phyloP scores from a whole-genome alignment of 2,888 invertebrate genomes.

The Protodeltote pygarga region DNA sequence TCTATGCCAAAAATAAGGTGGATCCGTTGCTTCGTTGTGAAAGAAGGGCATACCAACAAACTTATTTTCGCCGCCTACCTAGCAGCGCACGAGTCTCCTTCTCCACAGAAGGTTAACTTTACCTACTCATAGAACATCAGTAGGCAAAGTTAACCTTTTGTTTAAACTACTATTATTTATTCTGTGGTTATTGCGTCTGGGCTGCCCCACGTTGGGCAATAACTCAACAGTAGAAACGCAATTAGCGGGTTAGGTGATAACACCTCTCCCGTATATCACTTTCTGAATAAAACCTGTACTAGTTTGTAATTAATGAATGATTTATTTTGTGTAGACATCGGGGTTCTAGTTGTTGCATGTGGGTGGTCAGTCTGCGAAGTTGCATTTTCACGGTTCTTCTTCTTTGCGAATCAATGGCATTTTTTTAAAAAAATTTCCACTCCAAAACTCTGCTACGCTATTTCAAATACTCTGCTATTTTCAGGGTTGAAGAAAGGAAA shows the following conservation, averaged over 20 bases:
- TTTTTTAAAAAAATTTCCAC: constrained; percentile 1
- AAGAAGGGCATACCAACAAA: no score
- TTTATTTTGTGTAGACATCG: constrained; percentile 31
- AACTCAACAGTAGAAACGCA: constrained; percentile 76
- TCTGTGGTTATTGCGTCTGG: constrained; percentile 46
- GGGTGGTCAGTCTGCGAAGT: background rate
- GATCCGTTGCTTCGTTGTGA: no score
- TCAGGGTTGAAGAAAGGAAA: no score
- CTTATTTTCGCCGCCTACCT: no score
- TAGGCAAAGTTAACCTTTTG: constrained; percentile 15
- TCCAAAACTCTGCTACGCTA: no score
- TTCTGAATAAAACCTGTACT: constrained; percentile 55
- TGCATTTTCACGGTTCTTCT: constrained; percentile 1
- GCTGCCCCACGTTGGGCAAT: constrained; percentile 55
- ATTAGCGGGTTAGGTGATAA: constrained; percentile 80
- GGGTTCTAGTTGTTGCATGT: constrained; percentile 27
- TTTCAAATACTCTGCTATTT: no score
- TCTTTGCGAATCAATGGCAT: no score
- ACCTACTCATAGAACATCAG: no score
- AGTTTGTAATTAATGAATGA: constrained; percentile 47
- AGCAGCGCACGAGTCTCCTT: no score
- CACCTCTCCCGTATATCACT: constrained; percentile 51
- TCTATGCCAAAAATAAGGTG: no score
- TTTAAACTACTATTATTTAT: background rate
- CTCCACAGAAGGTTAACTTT: no score